Conservation (phyloP, 2,113 vertebrate species). For the Cyprinodon tularosa region DNA sequence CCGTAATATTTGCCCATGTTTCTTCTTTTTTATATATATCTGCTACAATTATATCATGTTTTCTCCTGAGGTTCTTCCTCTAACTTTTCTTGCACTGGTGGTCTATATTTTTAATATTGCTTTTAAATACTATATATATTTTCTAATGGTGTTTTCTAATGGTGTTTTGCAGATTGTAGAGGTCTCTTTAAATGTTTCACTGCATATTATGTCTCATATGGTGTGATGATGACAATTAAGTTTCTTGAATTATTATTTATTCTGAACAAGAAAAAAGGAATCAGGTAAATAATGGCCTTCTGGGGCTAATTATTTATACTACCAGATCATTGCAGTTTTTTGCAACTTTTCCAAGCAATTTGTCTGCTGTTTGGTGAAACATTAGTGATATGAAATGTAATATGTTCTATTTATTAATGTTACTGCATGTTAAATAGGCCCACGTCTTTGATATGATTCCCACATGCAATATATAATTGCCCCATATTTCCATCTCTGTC, state of each 20-base stretch:
- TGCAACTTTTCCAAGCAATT: conserved; percentile 2
- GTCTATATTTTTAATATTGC: no score
- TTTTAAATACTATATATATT: no score
- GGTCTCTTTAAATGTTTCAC: no score
- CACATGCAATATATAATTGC: conserved; percentile 9
- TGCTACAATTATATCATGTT: no score
- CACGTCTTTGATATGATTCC: neutral
- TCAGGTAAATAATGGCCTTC: conserved; percentile 2
- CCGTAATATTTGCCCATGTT: no score
- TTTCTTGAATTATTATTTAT: neutral
- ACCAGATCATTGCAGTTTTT: conserved; percentile 4
- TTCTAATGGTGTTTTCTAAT: no score
- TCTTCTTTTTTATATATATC: no score
- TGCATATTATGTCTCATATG: no score
- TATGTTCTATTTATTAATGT: conserved; percentile 13
- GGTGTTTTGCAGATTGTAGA: no score
- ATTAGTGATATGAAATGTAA: neutral
- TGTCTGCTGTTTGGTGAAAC: neutral
- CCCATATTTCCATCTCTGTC: conserved; percentile 14
- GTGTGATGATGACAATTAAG: no score
- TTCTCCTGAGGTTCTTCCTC: no score
- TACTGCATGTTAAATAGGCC: conserved; percentile 20
- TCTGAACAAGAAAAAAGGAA: neutral
- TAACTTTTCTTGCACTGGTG: no score
- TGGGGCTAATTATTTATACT: conserved; percentile 20